Percentiles rank a stretch among this genome's conserved stretches.
These are phyloP conservation scores for Rhinolophus ferrumequinum DNA, from an alignment of 2,113 vertebrate genomes.

Conservation along the genomic window DNA sequence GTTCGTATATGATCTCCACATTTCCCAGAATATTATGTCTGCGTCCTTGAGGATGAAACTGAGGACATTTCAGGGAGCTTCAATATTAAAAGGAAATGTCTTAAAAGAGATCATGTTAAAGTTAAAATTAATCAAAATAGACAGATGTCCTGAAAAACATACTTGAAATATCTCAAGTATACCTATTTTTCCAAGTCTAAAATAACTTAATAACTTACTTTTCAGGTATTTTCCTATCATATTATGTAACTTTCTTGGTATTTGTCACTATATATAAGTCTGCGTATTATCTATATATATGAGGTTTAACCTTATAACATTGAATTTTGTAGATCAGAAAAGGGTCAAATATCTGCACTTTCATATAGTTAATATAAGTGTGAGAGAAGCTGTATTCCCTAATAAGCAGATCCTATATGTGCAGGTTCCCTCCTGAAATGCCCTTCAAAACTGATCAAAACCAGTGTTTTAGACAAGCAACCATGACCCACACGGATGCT, in stretches of 20 bases:
- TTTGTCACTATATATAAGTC: not conserved
- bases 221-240: not conserved
- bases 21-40: slow-evolving; percentile 53
- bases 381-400: not conserved
- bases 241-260: not conserved
- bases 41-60: slow-evolving; percentile 47
- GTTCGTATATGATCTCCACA: not conserved
- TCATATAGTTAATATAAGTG: not conserved
- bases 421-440: not conserved
- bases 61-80: slow-evolving; percentile 27
- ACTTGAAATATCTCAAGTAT: not conserved
- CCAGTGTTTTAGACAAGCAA: not conserved
- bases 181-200: not conserved
- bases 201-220: not conserved
- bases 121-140: not conserved
- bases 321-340: not conserved
- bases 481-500: fast-evolving
- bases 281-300: not conserved
- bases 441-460: not conserved
- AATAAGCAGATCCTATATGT: fast-evolving
- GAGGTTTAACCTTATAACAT: not conserved
- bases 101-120: slow-evolving; percentile 12
- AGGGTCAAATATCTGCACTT: not conserved
- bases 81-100: not conserved
- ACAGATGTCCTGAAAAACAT: not conserved